Base-by-base conservation (phyloP, 1,140 invertebrate species). In the Heliothis subflexa region DNA sequence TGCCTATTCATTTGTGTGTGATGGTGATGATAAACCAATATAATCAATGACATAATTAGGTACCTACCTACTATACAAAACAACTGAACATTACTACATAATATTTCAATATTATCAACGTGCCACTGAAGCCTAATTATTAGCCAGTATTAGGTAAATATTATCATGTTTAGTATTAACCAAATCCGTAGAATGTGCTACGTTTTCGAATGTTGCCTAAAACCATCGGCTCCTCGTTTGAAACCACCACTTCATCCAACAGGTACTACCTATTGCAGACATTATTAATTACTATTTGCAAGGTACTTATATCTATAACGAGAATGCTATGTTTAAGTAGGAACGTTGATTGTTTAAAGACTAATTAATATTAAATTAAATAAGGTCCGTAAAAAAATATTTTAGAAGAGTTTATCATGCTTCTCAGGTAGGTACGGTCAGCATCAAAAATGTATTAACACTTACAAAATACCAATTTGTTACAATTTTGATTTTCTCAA, bases 111-210 rank as follows among this genome's bases (percentile, higher is more conserved):
- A 52, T 50, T 52, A 45, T 33, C 33, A 33, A 64, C 61, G 7
- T 64, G 61, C 12, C 59, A 0, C 3, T 16, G 13, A 62, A 40
- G 59, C 40, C 14, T 33, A 45, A 10, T 64, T 45, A n/a, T 45
- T 16, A 10, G 45, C 61, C 12, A 64, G 33, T 3, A 14, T 14
- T 18, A 33, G 10, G 33, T 64, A 11, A 64, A 64, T 64, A 64
- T 45, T 64, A 25, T 45, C 40, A 64, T 45, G 40, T 45, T 14
- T n/a, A 16, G 33, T 18, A 45, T 64, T 64, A 61, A 64, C 61
- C 61, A 3, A 16, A 28, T 18, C 0, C n/a, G n/a, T 45, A 64
- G 33, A 33, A 62, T 14, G n/a, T 40, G n/a, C n/a, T n/a, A n/a
- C 1, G 7, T 57, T 25, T 25, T 25, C 21, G 21, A 25, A 25